Base-by-base conservation (phyloP, 2,113 vertebrate species). In the Thamnophis sirtalis region DNA sequence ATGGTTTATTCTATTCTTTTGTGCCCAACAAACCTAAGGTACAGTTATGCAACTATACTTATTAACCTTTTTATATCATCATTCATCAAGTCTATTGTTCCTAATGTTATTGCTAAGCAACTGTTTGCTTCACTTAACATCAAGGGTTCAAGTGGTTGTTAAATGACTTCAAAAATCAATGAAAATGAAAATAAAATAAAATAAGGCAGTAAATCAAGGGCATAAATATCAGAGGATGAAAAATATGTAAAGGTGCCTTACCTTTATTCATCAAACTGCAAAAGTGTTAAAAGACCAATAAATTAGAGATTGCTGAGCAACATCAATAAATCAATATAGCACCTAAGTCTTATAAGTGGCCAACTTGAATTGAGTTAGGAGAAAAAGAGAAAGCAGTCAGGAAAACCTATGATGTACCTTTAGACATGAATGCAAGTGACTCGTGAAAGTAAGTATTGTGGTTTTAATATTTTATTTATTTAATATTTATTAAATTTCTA, bases 391-490 rank as follows among this genome's bases (percentile, higher is more conserved):
- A 90, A 55, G n/a, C 15, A 28, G 17, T 28, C 0, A 3, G 4
- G 43, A 26, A 84, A 84, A 90, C 13, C 15, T 17, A 26, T n/a
- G 28, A 63, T 19, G 4, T 92, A 33, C 55, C 55, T 38, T 54
- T 11, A 60, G 15, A 0, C 92, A 84, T 80, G 89, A 91, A 85
- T 48, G n/a, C 96, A 91, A 94, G 90, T 0, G 19, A 0, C 92
- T 95, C 87, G 94, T 93, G 92, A 95, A 95, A 95, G 93, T 95
- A 93, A 96, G 73, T 95, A 93, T 55, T 94, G 92, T 90, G 92
- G 95, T 92, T 96, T 91, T 90, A 86, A 68, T 68, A 68, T n/a
- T 68, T 68, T 68, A 68, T 68, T 68, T 68, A 33, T 68, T 68
- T 68, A 68, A 33, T 68, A 33, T 68, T 68, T 68, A 68, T 33